Evolutionary conservation across 2,797 vertebrate genomes (phyloP), one percentile per base, ranked within the genome.

Genomic region (Amniataba percoides): DNA sequence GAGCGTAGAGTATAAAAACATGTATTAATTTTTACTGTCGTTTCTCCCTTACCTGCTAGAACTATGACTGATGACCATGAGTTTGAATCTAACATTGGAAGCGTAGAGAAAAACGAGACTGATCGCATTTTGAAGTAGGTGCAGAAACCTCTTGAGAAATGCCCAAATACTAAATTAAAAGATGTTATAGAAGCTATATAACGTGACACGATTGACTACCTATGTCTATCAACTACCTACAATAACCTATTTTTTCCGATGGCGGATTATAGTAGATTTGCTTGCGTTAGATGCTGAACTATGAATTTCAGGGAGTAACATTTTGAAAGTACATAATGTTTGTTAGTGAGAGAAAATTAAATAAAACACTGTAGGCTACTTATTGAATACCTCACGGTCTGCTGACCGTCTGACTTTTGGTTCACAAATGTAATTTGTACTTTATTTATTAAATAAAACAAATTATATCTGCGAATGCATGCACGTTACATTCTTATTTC

Each of bases 361-460:
- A 80, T 62, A 74, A 86, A 93, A 91, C 93, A 94, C 92, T 95
- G 93, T 94, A 93, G 92, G 89, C 78, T 90, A 89, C 87, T 88
- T 93, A 91, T 90, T 83, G 82, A 95, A 97, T 98, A 99, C 97
- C 97, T 98, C 97, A 95, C 95, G 96, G 95, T 96, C 96, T 95
- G 95, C 89, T 93, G 96, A 95, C 96, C 96, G 82, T 96, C 96
- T 95, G 93, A 90, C 95, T 90, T 89, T 96, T 94, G 95, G 94
- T 97, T 96, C 89, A 89, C 87, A 94, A 90, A 93, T 94, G 93
- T 95, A 90, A 94, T 95, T 94, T 95, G 94, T 95, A 95, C 87
- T 93, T 94, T 94, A 95, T 95, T 94, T 95, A 95, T 95, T 94
- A 92, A 95, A 95, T 94, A 95, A 96, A 96, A 92, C 90, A 93